These are phyloP conservation scores for Notechis scutatus DNA, from an alignment of 2,113 vertebrate species.

Conservation along the genomic window DNA sequence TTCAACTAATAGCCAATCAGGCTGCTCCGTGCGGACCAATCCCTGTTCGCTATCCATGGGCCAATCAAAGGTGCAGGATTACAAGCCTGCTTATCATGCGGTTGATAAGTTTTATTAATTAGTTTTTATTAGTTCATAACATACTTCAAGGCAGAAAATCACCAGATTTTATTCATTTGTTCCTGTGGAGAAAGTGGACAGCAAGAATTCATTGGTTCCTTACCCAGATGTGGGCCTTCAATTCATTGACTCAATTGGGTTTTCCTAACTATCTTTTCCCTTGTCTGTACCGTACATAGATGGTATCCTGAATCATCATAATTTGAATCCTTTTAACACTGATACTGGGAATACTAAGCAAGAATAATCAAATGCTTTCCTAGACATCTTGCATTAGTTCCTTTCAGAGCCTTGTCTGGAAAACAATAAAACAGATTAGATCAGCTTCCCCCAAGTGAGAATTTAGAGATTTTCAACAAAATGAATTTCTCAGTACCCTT, in stretches of 20 bases:
- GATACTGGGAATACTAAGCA: not conserved
- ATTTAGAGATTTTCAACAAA: not conserved
- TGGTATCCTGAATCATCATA: not conserved
- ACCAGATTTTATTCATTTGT: not conserved
- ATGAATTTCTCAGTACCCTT: not conserved
- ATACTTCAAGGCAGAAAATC: not conserved
- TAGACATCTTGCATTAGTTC: not conserved
- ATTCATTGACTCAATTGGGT: not conserved
- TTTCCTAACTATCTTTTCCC: not conserved
- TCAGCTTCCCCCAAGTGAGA: not conserved
- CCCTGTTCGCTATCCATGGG: too few species aligned
- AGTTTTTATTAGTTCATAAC: too few species aligned
- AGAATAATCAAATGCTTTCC: not conserved
- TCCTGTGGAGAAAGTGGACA: not conserved
- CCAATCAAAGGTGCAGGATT: too few species aligned
- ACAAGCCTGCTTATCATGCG: too few species aligned
- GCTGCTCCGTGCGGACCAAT: too few species aligned
- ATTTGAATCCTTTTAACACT: not conserved
- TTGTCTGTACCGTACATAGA: not conserved
- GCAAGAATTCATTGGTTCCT: not conserved
- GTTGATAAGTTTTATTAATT: too few species aligned
- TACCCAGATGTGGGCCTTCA: not conserved
- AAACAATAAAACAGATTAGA: not conserved
- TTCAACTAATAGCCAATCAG: too few species aligned
- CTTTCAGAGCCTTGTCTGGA: not conserved